phyloP scores from a whole-genome alignment of 2,113 vertebrate species.

The Sterna hirundo region DNA sequence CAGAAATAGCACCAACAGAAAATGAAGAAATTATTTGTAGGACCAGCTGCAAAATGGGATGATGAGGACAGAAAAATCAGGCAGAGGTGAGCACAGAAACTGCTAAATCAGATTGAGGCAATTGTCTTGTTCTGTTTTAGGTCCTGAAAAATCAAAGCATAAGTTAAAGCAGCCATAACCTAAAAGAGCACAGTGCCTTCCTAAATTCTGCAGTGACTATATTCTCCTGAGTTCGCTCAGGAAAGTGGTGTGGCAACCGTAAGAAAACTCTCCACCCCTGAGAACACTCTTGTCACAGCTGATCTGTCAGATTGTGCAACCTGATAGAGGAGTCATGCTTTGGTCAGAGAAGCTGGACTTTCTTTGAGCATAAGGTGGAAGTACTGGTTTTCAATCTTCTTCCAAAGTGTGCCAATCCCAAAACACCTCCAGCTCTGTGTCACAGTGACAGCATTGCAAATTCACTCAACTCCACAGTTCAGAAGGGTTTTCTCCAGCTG shows the following conservation, averaged over 20 bases:
- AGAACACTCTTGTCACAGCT: neutral
- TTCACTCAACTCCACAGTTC: neutral
- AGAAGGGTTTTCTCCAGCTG: neutral
- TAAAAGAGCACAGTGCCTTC: neutral
- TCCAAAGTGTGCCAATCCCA: neutral
- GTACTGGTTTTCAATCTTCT: neutral
- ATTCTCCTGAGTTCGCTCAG: neutral
- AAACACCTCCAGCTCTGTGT: neutral
- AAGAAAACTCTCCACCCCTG: neutral
- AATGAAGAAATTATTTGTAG: neutral
- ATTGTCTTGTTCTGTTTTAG: neutral
- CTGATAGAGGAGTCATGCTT: neutral
- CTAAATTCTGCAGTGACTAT: neutral
- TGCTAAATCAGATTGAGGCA: neutral
- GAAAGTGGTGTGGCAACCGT: neutral
- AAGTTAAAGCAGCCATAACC: neutral
- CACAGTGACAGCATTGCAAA: neutral
- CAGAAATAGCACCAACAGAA: neutral
- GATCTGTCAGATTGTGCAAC: neutral
- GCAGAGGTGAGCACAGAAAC: neutral
- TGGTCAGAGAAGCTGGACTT: neutral
- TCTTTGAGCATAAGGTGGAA: neutral
- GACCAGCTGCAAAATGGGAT: neutral
- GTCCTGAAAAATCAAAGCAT: neutral
- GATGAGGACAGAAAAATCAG: neutral